Percentiles rank a stretch among this genome's conserved stretches.
phyloP scores from a whole-genome alignment of 1,140 invertebrate species.

The Pentalonia nigronervosa region DNA sequence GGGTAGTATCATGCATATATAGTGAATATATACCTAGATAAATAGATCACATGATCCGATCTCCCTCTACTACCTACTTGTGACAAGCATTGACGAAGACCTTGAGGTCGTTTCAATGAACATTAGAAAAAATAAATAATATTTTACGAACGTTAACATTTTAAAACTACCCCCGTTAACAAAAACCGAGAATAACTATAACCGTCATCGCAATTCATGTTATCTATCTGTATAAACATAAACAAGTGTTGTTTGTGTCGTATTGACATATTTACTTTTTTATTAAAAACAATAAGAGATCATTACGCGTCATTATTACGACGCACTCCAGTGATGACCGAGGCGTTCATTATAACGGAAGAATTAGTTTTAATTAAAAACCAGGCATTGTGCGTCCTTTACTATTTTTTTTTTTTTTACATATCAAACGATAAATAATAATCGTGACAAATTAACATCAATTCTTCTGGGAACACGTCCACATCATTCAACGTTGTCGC shows the following conservation, averaged over 20 bases:
- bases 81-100: no score
- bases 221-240: background rate
- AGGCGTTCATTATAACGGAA: constrained; percentile 17
- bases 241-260: background rate
- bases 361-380: constrained; percentile 51
- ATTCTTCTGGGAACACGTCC: constrained; percentile 32
- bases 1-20: no score
- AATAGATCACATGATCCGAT: no score
- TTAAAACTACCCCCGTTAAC: background rate
- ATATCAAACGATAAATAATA: constrained; percentile 13
- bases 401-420: no score
- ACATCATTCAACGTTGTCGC: background rate
- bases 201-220: background rate
- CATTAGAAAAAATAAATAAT: no score
- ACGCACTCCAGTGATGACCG: background rate
- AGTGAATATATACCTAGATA: no score
- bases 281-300: constrained; percentile 16
- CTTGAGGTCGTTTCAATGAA: no score
- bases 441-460: constrained; percentile 47
- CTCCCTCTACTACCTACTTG: no score
- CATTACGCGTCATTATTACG: background rate
- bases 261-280: background rate
- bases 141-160: background rate
- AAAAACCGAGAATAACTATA: background rate
- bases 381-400: background rate